Conservation (phyloP, 2,113 vertebrate species). For the Thamnophis sirtalis region DNA sequence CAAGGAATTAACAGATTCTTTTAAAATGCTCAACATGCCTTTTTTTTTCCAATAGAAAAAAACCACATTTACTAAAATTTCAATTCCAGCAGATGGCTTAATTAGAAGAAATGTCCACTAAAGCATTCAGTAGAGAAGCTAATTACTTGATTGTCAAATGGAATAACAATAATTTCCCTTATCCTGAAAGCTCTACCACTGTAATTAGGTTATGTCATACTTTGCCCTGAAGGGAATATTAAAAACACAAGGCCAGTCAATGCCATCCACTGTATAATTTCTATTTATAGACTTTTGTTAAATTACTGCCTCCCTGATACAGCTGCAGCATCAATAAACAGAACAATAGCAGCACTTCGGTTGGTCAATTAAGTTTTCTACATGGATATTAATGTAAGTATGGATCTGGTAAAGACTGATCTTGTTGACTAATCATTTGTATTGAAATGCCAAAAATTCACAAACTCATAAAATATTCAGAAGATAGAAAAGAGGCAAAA, state of each 20-base stretch:
- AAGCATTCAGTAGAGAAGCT: slow-evolving; percentile 64
- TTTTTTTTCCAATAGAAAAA: slow-evolving; percentile 24
- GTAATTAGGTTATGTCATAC: slow-evolving; percentile 72
- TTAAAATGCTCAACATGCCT: not conserved
- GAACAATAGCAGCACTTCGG: slow-evolving; percentile 46
- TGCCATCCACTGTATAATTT: slow-evolving; percentile 54
- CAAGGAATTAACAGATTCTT: not conserved
- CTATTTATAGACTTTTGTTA: slow-evolving; percentile 64
- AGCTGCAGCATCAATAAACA: slow-evolving; percentile 57
- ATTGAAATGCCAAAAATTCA: slow-evolving; percentile 24
- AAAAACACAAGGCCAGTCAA: slow-evolving; percentile 62
- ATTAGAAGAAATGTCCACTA: slow-evolving; percentile 61
- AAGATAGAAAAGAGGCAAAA: not conserved
- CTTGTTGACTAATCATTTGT: slow-evolving; percentile 51
- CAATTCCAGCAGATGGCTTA: slow-evolving; percentile 60
- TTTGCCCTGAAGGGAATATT: slow-evolving; percentile 67
- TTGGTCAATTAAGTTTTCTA: slow-evolving; percentile 56
- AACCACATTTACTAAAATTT: slow-evolving; percentile 48
- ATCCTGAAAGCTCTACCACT: slow-evolving; percentile 61
- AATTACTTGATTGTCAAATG: slow-evolving; percentile 74
- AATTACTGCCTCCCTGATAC: slow-evolving; percentile 60
- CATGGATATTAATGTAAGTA: slow-evolving; percentile 58
- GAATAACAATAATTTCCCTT: slow-evolving; percentile 68
- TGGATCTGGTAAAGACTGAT: slow-evolving; percentile 39
- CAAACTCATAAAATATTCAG: slow-evolving; percentile 10